These are phyloP conservation scores for Lycocorax pyrrhopterus DNA, from an alignment of 2,113 vertebrate genomes.

Conservation along the genomic window DNA sequence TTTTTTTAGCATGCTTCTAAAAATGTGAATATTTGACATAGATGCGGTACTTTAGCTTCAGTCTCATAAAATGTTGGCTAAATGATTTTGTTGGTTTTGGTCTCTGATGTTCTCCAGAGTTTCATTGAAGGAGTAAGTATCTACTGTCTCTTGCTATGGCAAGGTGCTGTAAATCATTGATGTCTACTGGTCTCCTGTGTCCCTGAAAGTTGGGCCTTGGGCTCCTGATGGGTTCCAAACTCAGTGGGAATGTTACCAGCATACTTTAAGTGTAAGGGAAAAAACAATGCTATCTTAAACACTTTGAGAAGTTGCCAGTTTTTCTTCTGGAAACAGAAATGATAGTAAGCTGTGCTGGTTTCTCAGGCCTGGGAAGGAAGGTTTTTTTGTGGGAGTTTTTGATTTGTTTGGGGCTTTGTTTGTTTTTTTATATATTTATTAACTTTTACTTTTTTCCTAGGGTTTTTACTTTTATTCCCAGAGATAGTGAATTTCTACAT, in stretches of 20 bases:
- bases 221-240: not conserved
- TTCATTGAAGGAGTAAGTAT: not conserved
- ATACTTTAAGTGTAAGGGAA: not conserved
- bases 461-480: not conserved
- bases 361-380: not conserved
- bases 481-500: not conserved
- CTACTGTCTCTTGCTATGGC: rapidly evolving
- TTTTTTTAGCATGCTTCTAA: not conserved
- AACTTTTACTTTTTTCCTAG: not conserved
- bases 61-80: not conserved
- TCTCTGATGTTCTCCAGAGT: not conserved
- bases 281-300: not conserved
- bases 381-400: rapidly evolving
- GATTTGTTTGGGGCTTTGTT: not conserved
- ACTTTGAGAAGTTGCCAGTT: not conserved
- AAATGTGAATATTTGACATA: not conserved
- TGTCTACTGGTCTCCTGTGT: not conserved
- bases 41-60: not conserved
- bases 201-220: not conserved
- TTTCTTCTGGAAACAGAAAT: not conserved
- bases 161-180: not conserved
- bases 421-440: not conserved
- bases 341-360: not conserved
- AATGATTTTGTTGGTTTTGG: not conserved
- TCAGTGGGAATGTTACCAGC: not conserved